Evolutionary conservation across 2,797 vertebrate species (phyloP), one percentile per base, ranked within the genome.

Genomic region (Gastrophryne carolinensis): DNA sequence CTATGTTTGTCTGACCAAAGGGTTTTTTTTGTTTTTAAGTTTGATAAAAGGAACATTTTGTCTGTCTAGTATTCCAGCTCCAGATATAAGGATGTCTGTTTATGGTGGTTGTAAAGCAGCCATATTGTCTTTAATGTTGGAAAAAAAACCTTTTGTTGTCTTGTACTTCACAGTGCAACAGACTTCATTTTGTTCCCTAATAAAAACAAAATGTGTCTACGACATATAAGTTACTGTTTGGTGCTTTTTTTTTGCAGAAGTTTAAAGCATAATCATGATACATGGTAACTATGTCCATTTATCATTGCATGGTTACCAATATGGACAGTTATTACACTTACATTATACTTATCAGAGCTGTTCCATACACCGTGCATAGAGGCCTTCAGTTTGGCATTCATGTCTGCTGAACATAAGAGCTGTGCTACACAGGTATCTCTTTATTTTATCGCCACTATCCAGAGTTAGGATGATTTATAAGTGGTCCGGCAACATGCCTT

Each of bases 141-240:
- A 62, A 65, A 29, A 41, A 58, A 50, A 4, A 7, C 2, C 15
- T 26, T 49, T 76, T 71, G 68, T 57, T 78, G 75, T 72, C 75
- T 66, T 78, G 68, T 78, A 78, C 75, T 78, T 60, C 75, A 8
- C 75, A 60, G 75, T 78, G 75, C 75, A 78, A 78, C 23, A 50
- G 53, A 72, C 75, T 72, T 41, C 61, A 66, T 78, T 72, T 72
- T 72, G 75, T 78, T 78, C 68, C 24, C 32, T 78, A 78, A 78
- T 72, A 72, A 72, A 60, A 19, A 23, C 26, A 67, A 58, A 66
- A 58, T 53, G 58, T 72, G 57, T 76, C 57, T 69, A 53, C 15
- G 2, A 76, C 34, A 63, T 37, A 13, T 4, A 15, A 52, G n/a
- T 35, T 27, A 27, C 60, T 23, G 6, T 57, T 61, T 60, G 41